Conservation (phyloP, 1,140 invertebrate genomes). For the Planococcus citri region DNA sequence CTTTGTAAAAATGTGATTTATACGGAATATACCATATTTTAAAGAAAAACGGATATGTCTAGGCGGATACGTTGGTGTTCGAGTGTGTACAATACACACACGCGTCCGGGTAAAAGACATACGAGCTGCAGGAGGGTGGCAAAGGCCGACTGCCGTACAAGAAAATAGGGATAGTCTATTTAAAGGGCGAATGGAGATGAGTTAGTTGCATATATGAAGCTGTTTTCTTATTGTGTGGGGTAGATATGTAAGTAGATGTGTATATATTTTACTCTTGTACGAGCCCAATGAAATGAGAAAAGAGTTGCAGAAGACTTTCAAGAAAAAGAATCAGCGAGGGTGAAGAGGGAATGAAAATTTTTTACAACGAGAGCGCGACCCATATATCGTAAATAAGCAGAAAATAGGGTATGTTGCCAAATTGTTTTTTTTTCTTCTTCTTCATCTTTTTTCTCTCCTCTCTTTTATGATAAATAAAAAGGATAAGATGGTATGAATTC, state of each 20-base stretch:
- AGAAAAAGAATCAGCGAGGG: background rate
- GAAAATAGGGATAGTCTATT: constrained; percentile 18
- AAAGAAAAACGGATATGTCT: constrained; percentile 11
- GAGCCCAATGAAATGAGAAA: background rate
- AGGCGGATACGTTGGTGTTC: background rate
- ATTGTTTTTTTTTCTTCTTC: constrained; percentile 9
- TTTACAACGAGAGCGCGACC: constrained; percentile 8
- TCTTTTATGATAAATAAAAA: constrained; percentile 1
- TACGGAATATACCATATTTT: constrained; percentile 8
- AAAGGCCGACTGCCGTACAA: no score
- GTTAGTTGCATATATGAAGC: constrained; percentile 18
- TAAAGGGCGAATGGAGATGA: constrained; percentile 12
- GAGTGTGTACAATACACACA: background rate
- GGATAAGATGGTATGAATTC: background rate
- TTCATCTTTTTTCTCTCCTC: background rate
- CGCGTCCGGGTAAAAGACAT: background rate
- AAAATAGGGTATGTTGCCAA: constrained; percentile 19
- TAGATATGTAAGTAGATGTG: background rate
- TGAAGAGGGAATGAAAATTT: background rate
- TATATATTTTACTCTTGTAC: background rate
- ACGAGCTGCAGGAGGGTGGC: no score
- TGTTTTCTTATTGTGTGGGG: constrained; percentile 12
- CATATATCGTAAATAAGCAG: constrained; percentile 20
- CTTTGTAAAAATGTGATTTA: constrained; percentile 20
- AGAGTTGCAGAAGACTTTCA: no score